Base-by-base conservation (phyloP, 2,797 vertebrate species). In the Lycodopsis pacificus region DNA sequence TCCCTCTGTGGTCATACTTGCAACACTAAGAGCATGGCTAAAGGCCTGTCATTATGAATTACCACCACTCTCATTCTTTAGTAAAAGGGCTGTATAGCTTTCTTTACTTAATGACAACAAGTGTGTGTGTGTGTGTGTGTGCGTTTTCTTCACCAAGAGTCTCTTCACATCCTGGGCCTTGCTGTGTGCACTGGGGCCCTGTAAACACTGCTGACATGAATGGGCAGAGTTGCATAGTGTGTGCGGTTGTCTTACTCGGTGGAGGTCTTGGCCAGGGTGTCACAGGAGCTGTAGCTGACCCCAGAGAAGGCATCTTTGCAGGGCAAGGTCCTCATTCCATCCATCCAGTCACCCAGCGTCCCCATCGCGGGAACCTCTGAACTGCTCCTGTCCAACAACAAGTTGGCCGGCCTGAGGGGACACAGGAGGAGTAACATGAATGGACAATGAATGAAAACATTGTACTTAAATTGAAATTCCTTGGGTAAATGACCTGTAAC, bases 261-360 rank as follows among this genome's bases (percentile, higher is more conserved):
- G 82, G 97, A 97, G 80, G 98, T 97, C 94, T 99, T 99, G 94
- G 98, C 96, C 92, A 99, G 96, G 38, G 97, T 98, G 85, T 99
- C 97, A 68, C 97, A 98, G 80, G 98, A 98, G 86, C 96, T 99
- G 93, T 99, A 99, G 91, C 98, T 97, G 89, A 99, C 96, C 1
- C 98, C 98, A 0, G 96, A 97, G 91, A 99, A 98, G 88, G 97
- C 96, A 80, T 99, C 98, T 86, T 98, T 99, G 93, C 97, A 98
- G 71, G 97, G 97, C 75, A 97, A 94, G 44, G 96, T 97, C 86
- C 97, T 95, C 86, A 97, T 95, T 5, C 96, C 96, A 30, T 99
- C 98, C 83, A 99, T 96, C 98, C 98, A 99, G 91, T 99, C 97
- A 4, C 94, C 95, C 77, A 97, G 92, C 1, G 92, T 94, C 83